Evolutionary conservation across 2,797 vertebrate species (phyloP), one percentile per base, ranked within the genome.

Genomic region (Melanotaenia boesemani): DNA sequence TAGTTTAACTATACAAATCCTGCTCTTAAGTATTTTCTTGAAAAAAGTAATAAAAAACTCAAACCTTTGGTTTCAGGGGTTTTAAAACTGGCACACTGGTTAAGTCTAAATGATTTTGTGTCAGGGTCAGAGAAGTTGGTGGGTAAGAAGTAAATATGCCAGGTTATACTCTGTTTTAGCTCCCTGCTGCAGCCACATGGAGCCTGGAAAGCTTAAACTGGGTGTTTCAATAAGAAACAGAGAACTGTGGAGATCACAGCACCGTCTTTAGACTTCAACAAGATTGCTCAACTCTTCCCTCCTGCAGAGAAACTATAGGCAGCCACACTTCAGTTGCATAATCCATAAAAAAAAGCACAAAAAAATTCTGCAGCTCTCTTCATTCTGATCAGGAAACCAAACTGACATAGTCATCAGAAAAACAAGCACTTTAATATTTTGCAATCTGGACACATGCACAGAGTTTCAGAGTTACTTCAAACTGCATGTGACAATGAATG

Each of bases 201-300:
- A 56, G 34, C 37, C 6, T 13, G 4, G 8, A 39, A 44, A 41
- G 52, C 18, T 58, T 44, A 30, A 44, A 36, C 30, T 11, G 8
- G 11, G 6, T 16, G 44, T 55, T 72, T 55, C 61, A 34, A n/a
- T 18, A 6, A 36, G 52, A 30, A 66, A 58, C 48, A 39, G 34
- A 67, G 72, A 83, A 55, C 18, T 7, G 16, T 16, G 30, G 22
- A 46, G 16, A 77, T 78, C 72, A 75, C 52, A 61, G 60, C 62
- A 81, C 48, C 34, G 11, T 70, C 68, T 74, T 75, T 70, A 20
- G 54, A 57, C 70, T 63, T 72, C 57, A 48, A 63, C 63, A 59
- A 16, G 62, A 74, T 88, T 89, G 72, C 86, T 74, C 79, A 90
- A 88, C 82, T 63, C 62, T n/a, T 11, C 28, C 55, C 20, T 63